Evolutionary conservation across 2,113 vertebrate genomes (phyloP), one percentile per base, ranked within the genome.

Genomic region (Neolamprologus hecqui): DNA sequence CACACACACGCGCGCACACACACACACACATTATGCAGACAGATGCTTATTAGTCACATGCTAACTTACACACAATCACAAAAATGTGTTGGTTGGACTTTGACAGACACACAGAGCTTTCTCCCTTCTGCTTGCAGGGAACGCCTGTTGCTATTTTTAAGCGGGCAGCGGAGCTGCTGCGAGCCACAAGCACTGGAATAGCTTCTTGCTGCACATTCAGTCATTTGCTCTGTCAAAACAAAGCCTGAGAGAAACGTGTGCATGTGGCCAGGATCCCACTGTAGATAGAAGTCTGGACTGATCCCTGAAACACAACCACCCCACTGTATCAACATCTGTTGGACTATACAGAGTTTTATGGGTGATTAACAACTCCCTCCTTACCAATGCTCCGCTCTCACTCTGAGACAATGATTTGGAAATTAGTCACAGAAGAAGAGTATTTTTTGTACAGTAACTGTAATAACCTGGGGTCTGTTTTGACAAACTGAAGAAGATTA

Each of bases 121-220:
- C 31, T 15, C 33, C 13, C 28, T 33, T 84, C 60, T 68, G 28
- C 70, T 73, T 81, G 11, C 11, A 82, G 85, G 81, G 77, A 91
- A 92, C 87, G 83, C 85, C 90, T 89, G 85, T 54, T 86, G 63
- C 89, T 92, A 92, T 91, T 90, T 92, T 86, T 86, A 86, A 60
- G 35, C 2, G 0, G 5, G 9, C 83, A 8, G 42, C 5, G 10
- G 77, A 55, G 54, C 35, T 31, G 5, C 55, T 4, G 82, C 7
- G 13, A 89, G 85, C 86, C 19, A 4, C 28, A 31, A 58, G 73
- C 4, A 40, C 58, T 70, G 33, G 47, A 73, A 87, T 86, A 6
- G 3, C 3, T 40, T 47, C 35, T 42, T 28, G 3, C 84, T 33
- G 42, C 82, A 77, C 81, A 85, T 92, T 88, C 54, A 75, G 83